These are phyloP conservation scores for Cosmia trapezina DNA, from an alignment of 2,888 invertebrate genomes.

Conservation along the genomic window DNA sequence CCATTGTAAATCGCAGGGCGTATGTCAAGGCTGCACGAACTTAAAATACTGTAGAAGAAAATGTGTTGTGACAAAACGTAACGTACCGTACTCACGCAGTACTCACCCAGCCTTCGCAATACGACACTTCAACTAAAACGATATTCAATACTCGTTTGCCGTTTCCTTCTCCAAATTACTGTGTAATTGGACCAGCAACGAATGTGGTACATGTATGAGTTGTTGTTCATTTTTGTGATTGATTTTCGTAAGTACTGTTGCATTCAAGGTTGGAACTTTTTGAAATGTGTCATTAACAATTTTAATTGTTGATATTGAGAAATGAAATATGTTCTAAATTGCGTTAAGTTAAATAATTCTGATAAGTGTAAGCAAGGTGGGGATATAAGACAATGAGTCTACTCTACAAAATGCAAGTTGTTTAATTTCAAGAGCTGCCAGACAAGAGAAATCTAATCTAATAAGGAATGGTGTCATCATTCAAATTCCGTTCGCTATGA, in stretches of 20 bases:
- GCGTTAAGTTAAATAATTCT: constrained; percentile 21
- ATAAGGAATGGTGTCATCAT: constrained; percentile 69
- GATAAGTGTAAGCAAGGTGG: neutral
- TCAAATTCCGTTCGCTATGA: constrained; percentile 47
- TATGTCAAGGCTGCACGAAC: constrained; percentile 37
- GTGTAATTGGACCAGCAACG: constrained; percentile 64
- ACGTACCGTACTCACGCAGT: constrained; percentile 56
- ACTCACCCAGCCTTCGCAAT: constrained; percentile 63
- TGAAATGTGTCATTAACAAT: constrained; percentile 62
- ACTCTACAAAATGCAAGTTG: constrained; percentile 1
- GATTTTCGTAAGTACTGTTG: constrained; percentile 44
- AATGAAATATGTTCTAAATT: constrained; percentile 31
- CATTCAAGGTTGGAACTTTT: constrained; percentile 54
- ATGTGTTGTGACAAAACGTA: constrained; percentile 48
- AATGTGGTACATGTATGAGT: constrained; percentile 43
- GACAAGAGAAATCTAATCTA: constrained; percentile 42
- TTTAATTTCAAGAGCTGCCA: constrained; percentile 40
- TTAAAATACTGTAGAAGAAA: constrained; percentile 49
- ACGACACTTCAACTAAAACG: constrained; percentile 56
- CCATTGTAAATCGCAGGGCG: neutral
- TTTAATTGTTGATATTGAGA: constrained; percentile 57
- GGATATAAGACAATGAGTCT: constrained; percentile 14
- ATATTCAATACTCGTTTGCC: constrained; percentile 65
- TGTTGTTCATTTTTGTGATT: constrained; percentile 47
- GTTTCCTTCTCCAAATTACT: constrained; percentile 52